Conservation (phyloP, 2,888 invertebrate genomes). For the Melipona beecheii region DNA sequence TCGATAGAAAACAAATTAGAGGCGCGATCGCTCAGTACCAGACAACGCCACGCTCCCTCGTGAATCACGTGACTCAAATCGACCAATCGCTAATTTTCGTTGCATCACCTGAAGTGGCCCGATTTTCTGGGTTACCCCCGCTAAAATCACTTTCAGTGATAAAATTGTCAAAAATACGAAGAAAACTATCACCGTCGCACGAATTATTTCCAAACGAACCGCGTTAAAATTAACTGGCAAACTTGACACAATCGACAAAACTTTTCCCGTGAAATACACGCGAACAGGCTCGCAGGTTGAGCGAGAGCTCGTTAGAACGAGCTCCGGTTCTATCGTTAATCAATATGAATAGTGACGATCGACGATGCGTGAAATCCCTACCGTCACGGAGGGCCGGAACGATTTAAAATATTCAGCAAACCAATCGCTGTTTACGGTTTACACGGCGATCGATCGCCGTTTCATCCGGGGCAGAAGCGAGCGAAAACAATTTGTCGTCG, state of each 20-base stretch:
- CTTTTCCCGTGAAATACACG: background rate
- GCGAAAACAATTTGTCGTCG: constrained; percentile 63
- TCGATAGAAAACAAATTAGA: too few species aligned
- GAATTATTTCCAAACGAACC: background rate
- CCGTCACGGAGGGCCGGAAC: background rate
- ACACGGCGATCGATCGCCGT: constrained; percentile 36
- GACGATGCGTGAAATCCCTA: constrained; percentile 24
- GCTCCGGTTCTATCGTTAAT: constrained; percentile 50
- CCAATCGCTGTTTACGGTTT: constrained; percentile 30
- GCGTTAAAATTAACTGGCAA: background rate
- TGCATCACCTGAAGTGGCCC: too few species aligned
- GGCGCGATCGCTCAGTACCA: too few species aligned
- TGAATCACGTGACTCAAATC: too few species aligned
- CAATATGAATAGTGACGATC: constrained; percentile 44
- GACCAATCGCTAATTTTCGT: too few species aligned
- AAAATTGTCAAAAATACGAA: background rate
- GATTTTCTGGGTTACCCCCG: too few species aligned
- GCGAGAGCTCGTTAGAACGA: constrained; percentile 50
- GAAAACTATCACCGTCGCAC: background rate
- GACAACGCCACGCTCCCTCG: too few species aligned
- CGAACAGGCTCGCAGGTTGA: background rate
- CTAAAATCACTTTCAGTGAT: too few species aligned
- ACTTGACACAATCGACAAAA: background rate
- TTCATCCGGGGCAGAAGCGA: background rate
- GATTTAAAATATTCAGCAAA: constrained; percentile 53